A percentile compares a stretch with the other conserved stretches of the same genome.
These are phyloP conservation scores for Papilio gigon DNA, from an alignment of 2,888 invertebrate species.

Conservation along the genomic window DNA sequence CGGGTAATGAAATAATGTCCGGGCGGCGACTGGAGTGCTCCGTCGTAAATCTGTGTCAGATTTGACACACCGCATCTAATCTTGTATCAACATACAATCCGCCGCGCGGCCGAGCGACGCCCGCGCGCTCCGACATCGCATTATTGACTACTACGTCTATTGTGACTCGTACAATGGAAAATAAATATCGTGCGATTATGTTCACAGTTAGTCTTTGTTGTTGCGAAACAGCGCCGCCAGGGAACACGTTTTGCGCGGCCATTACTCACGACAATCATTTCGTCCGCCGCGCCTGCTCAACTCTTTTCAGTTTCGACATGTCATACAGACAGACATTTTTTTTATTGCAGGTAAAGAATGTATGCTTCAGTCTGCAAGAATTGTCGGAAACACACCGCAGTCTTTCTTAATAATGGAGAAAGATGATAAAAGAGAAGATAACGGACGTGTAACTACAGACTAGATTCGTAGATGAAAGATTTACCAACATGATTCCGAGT, in stretches of 20 bases:
- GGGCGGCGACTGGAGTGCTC: slow-evolving; percentile 43
- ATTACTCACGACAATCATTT: slow-evolving; percentile 33
- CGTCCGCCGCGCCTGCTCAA: slow-evolving; percentile 12
- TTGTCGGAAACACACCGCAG: neutral
- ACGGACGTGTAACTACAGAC: neutral
- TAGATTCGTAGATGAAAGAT: neutral
- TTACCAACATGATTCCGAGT: neutral
- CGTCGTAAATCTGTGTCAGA: slow-evolving; percentile 51
- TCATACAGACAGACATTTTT: slow-evolving; percentile 6
- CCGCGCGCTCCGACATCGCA: slow-evolving; percentile 48
- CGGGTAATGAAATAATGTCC: slow-evolving; percentile 44
- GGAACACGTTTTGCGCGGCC: slow-evolving; percentile 38
- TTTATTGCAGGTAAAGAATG: slow-evolving; percentile 21
- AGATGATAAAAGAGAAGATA: neutral
- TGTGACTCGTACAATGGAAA: slow-evolving; percentile 43
- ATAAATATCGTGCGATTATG: slow-evolving; percentile 44
- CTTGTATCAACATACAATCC: slow-evolving; percentile 51
- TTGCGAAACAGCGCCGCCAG: slow-evolving; percentile 29
- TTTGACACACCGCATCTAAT: slow-evolving; percentile 52
- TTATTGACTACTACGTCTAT: slow-evolving; percentile 49
- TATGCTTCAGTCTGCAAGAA: slow-evolving; percentile 2
- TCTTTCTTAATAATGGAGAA: neutral
- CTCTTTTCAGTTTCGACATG: neutral
- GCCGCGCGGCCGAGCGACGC: slow-evolving; percentile 18
- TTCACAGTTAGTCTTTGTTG: slow-evolving; percentile 38